Conservation (phyloP, 30 jellyfish, hydroid and myxozoan species). For the Hydractinia echinata region DNA sequence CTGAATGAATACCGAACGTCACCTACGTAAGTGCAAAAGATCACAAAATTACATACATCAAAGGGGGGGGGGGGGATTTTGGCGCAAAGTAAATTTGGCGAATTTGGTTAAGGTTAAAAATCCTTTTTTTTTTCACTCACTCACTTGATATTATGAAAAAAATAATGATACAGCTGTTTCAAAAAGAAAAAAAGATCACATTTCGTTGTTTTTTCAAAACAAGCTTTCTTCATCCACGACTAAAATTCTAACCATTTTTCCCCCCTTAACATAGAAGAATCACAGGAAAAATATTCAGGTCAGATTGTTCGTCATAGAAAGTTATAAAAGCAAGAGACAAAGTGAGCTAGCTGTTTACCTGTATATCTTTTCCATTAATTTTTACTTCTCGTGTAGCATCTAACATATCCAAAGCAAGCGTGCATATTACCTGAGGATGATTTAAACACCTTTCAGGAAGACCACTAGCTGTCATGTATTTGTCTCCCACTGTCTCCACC, state of each 20-base stretch:
- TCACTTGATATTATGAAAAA: no score
- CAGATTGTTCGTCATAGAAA: background rate
- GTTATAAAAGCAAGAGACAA: background rate
- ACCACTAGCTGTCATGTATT: slow-evolving; percentile 52
- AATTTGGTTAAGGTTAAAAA: no score
- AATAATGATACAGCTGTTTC: no score
- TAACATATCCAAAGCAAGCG: slow-evolving; percentile 46
- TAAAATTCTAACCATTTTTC: no score
- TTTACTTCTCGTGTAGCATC: slow-evolving; percentile 28
- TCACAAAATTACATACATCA: no score
- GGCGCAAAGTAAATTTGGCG: no score
- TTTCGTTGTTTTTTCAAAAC: no score
- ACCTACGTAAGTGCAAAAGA: slow-evolving; percentile 34
- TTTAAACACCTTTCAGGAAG: slow-evolving; percentile 38
- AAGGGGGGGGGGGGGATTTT: no score
- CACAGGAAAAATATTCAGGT: background rate
- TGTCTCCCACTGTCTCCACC: slow-evolving; percentile 59
- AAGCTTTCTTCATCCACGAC: no score
- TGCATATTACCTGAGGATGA: slow-evolving; percentile 41
- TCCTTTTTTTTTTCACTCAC: no score
- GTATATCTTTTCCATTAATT: slow-evolving; percentile 24
- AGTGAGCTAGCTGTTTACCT: slow-evolving; percentile 22
- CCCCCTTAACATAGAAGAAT: no score
- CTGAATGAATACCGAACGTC: slow-evolving; percentile 93
- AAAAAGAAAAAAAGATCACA: no score